phyloP scores from a whole-genome alignment of 2,113 vertebrate genomes.

The Epinephelus moara region DNA sequence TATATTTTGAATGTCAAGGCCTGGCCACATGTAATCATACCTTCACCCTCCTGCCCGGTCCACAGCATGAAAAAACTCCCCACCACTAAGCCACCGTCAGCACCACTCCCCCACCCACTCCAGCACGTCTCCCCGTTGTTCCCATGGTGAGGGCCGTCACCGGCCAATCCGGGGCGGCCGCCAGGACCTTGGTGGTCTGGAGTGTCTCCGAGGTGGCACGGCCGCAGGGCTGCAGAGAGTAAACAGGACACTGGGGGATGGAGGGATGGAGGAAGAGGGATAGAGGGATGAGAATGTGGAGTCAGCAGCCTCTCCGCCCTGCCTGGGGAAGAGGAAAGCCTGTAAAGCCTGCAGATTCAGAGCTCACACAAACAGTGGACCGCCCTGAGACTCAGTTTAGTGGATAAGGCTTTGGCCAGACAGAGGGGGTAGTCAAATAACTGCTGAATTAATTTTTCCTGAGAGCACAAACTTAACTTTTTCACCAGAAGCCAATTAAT shows the following conservation, averaged over 20 bases:
- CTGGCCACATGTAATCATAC: conserved; percentile 70
- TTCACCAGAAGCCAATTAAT: conserved; percentile 37
- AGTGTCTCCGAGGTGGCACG: conserved; percentile 81
- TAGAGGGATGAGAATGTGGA: conserved; percentile 79
- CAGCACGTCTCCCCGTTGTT: conserved; percentile 66
- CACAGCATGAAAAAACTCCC: conserved; percentile 53
- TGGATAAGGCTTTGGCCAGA: conserved; percentile 68
- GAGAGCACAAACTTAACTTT: conserved; percentile 23
- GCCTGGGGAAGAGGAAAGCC: conserved; percentile 80
- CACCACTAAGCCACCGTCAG: conserved; percentile 67
- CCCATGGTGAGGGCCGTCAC: conserved; percentile 65
- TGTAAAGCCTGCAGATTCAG: conserved; percentile 79
- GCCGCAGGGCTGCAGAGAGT: conserved; percentile 78
- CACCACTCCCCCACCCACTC: conserved; percentile 69
- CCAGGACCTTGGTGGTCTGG: conserved; percentile 82
- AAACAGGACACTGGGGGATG: conserved; percentile 81
- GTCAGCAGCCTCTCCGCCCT: conserved; percentile 74
- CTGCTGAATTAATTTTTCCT: conserved; percentile 55
- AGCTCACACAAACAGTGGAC: conserved; percentile 74
- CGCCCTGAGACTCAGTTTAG: conserved; percentile 68
- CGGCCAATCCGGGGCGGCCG: conserved; percentile 59
- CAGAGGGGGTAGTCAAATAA: conserved; percentile 63
- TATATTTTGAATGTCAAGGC: conserved; percentile 68
- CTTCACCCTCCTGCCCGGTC: conserved; percentile 49
- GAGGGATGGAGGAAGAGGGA: conserved; percentile 73